Percentiles rank a stretch among this genome's conserved stretches.
Conservation (phyloP, 2,797 vertebrate genomes). For the Gallinago stenura region DNA sequence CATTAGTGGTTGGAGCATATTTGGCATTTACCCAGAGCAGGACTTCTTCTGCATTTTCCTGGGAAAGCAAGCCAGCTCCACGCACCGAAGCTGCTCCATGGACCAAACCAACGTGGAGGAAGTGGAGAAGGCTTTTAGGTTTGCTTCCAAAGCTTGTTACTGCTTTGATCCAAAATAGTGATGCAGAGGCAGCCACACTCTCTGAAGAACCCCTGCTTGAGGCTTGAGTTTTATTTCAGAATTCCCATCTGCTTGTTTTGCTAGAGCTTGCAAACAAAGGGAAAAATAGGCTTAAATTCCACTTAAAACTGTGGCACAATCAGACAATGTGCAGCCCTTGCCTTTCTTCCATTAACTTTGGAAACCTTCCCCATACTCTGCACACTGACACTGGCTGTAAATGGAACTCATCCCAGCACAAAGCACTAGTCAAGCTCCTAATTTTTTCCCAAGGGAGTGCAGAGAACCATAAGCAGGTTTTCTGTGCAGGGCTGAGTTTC, state of each 20-base stretch:
- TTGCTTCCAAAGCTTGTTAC: background rate
- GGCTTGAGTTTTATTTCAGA: background rate
- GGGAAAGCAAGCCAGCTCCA: background rate
- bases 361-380: background rate
- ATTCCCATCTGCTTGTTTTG: background rate
- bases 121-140: background rate
- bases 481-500: background rate
- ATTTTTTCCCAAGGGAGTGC: constrained; percentile 5
- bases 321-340: background rate
- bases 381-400: background rate
- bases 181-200: background rate
- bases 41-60: background rate
- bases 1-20: background rate
- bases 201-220: background rate
- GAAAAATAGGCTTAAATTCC: background rate
- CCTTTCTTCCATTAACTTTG: background rate
- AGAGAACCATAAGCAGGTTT: background rate
- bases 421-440: background rate
- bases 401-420: background rate
- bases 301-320: background rate
- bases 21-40: background rate
- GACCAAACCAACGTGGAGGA: background rate
- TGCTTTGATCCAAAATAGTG: background rate
- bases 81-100: background rate
- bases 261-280: background rate